Percentiles rank a stretch among this genome's conserved stretches.
Evolutionary conservation across 2,888 invertebrate species (phyloP).

Genomic region (Trichopoda pennipes): DNA sequence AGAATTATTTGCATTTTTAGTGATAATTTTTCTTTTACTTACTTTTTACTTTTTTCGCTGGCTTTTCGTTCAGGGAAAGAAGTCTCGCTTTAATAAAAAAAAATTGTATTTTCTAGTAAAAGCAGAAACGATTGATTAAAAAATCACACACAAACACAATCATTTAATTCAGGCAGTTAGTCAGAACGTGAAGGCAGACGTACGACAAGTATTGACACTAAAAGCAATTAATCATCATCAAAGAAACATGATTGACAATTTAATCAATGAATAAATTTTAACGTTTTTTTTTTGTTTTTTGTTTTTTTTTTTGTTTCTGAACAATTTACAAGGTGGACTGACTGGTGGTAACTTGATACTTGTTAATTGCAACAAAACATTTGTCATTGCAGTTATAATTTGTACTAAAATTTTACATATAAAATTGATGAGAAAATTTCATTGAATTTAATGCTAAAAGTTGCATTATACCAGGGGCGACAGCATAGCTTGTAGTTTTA

Average conservation of each 20-base stretch:
- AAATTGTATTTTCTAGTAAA: constrained; percentile 38
- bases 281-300: too few relatives aligned
- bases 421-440: background rate
- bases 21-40: constrained; percentile 3
- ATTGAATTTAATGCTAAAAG: too few relatives aligned
- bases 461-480: too few relatives aligned
- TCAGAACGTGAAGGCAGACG: constrained; percentile 56
- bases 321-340: constrained; percentile 54
- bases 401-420: background rate
- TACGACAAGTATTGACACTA: constrained; percentile 68
- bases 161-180: constrained; percentile 11
- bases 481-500: too few relatives aligned
- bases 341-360: constrained; percentile 28
- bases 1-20: constrained; percentile 32
- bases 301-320: background rate
- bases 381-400: constrained; percentile 7
- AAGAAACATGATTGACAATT: constrained; percentile 66
- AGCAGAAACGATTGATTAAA: constrained; percentile 37
- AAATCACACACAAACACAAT: constrained; percentile 41
- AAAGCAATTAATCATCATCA: constrained; percentile 70
- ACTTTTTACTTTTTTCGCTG: constrained; percentile 19
- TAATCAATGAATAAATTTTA: constrained; percentile 64
- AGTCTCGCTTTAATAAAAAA: constrained; percentile 56
- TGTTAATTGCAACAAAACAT: constrained; percentile 37
- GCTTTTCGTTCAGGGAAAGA: constrained; percentile 31